These are phyloP conservation scores for Phyllopteryx taeniolatus DNA, from an alignment of 2,113 vertebrate species.

Conservation along the genomic window DNA sequence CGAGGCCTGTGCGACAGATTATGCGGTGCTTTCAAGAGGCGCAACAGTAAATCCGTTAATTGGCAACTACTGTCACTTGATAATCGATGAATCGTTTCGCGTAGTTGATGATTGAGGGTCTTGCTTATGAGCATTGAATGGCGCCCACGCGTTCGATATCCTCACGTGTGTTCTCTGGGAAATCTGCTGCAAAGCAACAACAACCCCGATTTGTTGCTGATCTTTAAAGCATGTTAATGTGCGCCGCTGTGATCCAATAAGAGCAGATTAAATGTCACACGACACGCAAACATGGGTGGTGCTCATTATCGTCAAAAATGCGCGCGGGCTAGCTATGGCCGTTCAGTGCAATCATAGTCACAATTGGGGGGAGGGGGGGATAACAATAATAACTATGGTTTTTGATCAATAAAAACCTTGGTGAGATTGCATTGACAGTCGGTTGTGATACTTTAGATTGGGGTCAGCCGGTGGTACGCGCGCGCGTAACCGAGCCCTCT, in stretches of 20 bases:
- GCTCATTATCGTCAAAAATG: background rate
- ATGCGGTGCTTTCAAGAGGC: no score
- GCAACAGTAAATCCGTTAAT: no score
- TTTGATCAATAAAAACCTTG: background rate
- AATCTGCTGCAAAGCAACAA: background rate
- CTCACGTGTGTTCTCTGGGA: background rate
- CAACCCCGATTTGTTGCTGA: background rate
- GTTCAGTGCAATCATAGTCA: background rate
- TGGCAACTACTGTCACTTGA: background rate
- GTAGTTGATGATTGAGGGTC: background rate
- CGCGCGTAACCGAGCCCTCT: no score
- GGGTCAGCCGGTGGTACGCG: no score
- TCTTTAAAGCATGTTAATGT: constrained; percentile 11
- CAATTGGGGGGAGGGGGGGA: background rate
- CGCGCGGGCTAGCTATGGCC: background rate
- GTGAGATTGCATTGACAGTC: no score
- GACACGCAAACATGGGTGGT: background rate
- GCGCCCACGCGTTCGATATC: background rate
- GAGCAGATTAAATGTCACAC: constrained; percentile 28
- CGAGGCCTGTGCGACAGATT: no score
- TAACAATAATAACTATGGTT: background rate
- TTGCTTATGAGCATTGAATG: no score
- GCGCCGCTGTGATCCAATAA: constrained; percentile 16
- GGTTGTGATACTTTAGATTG: no score
- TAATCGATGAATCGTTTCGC: background rate